Base-by-base conservation (phyloP, 2,888 invertebrate species). In the Netelia virgata region DNA sequence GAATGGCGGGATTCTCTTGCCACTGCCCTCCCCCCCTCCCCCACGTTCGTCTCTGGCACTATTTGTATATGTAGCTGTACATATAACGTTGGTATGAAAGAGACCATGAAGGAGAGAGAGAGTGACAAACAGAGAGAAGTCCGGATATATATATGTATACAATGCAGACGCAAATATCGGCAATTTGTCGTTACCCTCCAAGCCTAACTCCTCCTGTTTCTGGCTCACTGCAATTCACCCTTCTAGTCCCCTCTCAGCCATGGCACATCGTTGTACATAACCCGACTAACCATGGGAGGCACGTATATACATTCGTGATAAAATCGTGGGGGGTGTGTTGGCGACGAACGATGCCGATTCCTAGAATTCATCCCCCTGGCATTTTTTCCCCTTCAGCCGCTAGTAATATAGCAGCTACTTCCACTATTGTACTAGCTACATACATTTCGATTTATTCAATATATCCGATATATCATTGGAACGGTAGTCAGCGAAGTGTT, bases 391-490 rank as follows among this genome's bases (percentile, higher is more conserved):
- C 47, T 41, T 57, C 20, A 55, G 53, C 47, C 70, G 10, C 53
- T 3, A 5, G 36, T 28, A 20, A n/a, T 55, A 72, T 20, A 50
- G 64, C 55, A 41, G 14, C 47, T 14, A 47, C 36, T 11, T 18
- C n/a, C n/a, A 36, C 5, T 36, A 36, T 10, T 23, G 16, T 36
- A 36, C 9, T 16, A 59, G 79, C 50, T 69, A 79, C 70, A 63
- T 79, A 79, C 59, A 85, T 72, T 72, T 64, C 47, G 20, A 53
- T 66, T 63, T 75, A 78, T 78, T 79, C 41, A 59, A 78, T 78
- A 72, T 83, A 79, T 83, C 61, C 70, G 83, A 83, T 83, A 80
- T 75, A 80, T 75, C 78, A 78, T 66, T 47, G 36, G 47, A 50
- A 64, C 43, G 43, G 53, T 61, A 85, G 72, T 84, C 85, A 53